Evolutionary conservation across 2,888 invertebrate genomes (phyloP).

Genomic region (Watsonalla cultraria): DNA sequence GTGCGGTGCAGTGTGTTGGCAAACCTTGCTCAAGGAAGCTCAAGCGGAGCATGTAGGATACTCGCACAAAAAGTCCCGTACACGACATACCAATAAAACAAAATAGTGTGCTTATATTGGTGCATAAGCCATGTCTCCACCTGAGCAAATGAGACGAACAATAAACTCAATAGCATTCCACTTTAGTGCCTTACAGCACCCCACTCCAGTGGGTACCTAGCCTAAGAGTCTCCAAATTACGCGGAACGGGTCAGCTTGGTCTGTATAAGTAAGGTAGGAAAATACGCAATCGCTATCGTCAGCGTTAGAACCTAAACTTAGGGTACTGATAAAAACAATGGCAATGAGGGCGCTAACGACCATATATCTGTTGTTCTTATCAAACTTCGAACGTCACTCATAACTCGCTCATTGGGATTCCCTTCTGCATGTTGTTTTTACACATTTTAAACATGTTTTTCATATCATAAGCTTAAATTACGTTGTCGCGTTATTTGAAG

Average conservation of each 20-base stretch:
- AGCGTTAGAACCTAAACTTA: no score
- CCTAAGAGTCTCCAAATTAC: neutral
- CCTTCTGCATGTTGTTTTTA: no score
- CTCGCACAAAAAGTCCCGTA: slow-evolving; percentile 58
- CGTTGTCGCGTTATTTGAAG: neutral
- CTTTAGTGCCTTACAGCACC: no score
- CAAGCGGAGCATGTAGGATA: slow-evolving; percentile 45
- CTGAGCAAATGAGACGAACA: no score
- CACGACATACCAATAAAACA: slow-evolving; percentile 18
- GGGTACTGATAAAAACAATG: no score
- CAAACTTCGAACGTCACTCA: no score
- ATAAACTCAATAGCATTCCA: no score
- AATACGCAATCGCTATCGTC: no score
- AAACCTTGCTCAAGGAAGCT: slow-evolving; percentile 67
- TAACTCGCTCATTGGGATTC: no score
- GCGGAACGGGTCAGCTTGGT: neutral
- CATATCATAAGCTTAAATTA: neutral
- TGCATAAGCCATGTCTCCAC: slow-evolving; percentile 27
- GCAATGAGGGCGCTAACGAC: no score
- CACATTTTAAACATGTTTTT: neutral
- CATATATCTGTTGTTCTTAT: no score
- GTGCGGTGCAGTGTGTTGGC: slow-evolving; percentile 15
- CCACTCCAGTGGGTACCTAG: neutral
- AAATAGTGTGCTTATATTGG: slow-evolving; percentile 51
- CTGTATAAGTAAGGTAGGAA: neutral